Evolutionary conservation across 2,888 invertebrate species (phyloP).

Genomic region (Melanostoma mellinum): DNA sequence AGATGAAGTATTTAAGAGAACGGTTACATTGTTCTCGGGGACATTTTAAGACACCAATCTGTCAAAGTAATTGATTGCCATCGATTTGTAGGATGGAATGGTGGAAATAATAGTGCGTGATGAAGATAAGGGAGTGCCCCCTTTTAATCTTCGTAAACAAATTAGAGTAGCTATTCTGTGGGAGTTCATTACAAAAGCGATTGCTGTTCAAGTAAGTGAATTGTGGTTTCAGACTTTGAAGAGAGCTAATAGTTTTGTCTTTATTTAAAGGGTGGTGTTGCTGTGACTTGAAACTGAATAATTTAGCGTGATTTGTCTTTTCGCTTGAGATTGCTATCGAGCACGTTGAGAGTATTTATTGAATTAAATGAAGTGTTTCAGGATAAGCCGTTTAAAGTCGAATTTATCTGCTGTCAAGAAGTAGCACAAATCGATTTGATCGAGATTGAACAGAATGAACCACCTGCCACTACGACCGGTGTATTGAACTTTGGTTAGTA

Average conservation of each 20-base stretch:
- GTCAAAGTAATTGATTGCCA: slow-evolving; percentile 70
- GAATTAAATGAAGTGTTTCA: slow-evolving; percentile 53
- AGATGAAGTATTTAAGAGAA: slow-evolving; percentile 48
- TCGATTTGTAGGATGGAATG: slow-evolving; percentile 53
- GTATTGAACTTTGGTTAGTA: no score
- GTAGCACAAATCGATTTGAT: no score
- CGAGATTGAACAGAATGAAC: no score
- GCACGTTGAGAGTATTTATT: slow-evolving; percentile 37
- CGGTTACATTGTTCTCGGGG: slow-evolving; percentile 65
- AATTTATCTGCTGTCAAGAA: slow-evolving; percentile 5
- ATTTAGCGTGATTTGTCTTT: slow-evolving; percentile 57
- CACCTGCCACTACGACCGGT: no score
- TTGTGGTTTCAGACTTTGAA: slow-evolving; percentile 33
- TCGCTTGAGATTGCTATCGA: slow-evolving; percentile 35
- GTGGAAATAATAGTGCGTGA: slow-evolving; percentile 38
- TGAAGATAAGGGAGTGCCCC: slow-evolving; percentile 16
- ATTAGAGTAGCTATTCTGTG: slow-evolving; percentile 46
- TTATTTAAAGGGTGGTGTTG: neutral
- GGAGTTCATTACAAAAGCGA: slow-evolving; percentile 55
- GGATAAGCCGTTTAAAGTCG: slow-evolving; percentile 24
- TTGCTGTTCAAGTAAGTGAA: slow-evolving; percentile 26
- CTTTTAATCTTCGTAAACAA: slow-evolving; percentile 65
- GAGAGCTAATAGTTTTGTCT: slow-evolving; percentile 8
- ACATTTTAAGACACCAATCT: slow-evolving; percentile 72
- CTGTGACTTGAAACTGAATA: slow-evolving; percentile 26